These are phyloP conservation scores for Ramphastos sulfuratus DNA, from an alignment of 2,113 vertebrate species.

Conservation along the genomic window DNA sequence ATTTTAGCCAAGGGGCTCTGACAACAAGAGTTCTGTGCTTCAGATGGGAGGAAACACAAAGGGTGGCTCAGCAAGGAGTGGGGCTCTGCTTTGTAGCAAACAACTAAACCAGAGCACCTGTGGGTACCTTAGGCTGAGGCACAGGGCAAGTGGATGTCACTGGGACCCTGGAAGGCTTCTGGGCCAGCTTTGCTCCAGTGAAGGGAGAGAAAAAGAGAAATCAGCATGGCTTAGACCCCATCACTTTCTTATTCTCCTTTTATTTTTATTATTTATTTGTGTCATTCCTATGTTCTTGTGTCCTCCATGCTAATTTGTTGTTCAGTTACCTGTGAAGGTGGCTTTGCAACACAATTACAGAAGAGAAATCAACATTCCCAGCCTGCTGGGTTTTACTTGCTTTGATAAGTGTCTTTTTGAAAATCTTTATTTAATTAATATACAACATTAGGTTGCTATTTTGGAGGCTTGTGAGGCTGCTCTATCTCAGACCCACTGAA, in stretches of 20 bases:
- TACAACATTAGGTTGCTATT: neutral
- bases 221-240: neutral
- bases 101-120: neutral
- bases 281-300: slow-evolving; percentile 30
- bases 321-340: slow-evolving; percentile 31
- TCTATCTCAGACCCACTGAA: neutral
- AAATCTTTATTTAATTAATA: slow-evolving; percentile 55
- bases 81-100: neutral
- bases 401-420: slow-evolving; percentile 11
- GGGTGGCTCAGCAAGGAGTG: neutral
- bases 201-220: neutral
- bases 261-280: neutral
- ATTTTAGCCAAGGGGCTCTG: slow-evolving; percentile 22
- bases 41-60: neutral
- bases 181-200: neutral
- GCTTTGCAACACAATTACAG: slow-evolving; percentile 41
- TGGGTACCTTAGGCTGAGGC: neutral
- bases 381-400: neutral
- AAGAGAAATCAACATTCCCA: slow-evolving; percentile 51
- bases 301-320: slow-evolving; percentile 52
- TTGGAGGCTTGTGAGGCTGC: neutral
- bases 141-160: neutral
- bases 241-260: neutral
- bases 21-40: neutral
- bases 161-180: neutral